phyloP scores from a whole-genome alignment of 23 tunicate species.

The Halocynthia aurantium region DNA sequence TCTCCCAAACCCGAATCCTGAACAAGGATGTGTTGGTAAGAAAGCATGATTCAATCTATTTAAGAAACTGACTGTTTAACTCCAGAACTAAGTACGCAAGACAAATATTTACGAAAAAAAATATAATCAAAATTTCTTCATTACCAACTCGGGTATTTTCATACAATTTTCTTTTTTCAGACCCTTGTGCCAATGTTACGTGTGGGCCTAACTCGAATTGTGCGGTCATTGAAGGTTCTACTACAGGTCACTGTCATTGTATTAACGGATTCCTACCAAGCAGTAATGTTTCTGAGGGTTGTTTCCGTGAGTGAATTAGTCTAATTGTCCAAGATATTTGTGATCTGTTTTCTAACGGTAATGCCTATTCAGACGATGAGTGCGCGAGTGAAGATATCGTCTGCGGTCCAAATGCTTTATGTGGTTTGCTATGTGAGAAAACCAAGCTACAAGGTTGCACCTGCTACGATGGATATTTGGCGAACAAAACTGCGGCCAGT shows the following conservation, averaged over 20 bases:
- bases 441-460: background rate
- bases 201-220: background rate
- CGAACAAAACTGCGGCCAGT: too few species aligned
- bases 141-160: background rate
- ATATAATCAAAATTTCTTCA: too few species aligned
- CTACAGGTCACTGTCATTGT: background rate
- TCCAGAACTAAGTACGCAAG: background rate
- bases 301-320: background rate
- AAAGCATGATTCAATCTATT: too few species aligned
- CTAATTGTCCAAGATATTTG: too few species aligned
- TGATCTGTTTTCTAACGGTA: too few species aligned
- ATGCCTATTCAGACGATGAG: background rate
- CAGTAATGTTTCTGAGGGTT: background rate
- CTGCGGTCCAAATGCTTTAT: background rate
- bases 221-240: background rate
- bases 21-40: constrained; percentile 4
- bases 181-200: background rate
- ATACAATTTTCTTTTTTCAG: background rate
- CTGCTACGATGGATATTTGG: background rate
- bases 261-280: background rate
- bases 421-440: background rate
- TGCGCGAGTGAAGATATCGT: background rate
- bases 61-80: background rate
- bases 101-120: too few species aligned
- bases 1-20: background rate